Conservation (phyloP, 2,113 vertebrate genomes). For the Apaloderma vittatum region DNA sequence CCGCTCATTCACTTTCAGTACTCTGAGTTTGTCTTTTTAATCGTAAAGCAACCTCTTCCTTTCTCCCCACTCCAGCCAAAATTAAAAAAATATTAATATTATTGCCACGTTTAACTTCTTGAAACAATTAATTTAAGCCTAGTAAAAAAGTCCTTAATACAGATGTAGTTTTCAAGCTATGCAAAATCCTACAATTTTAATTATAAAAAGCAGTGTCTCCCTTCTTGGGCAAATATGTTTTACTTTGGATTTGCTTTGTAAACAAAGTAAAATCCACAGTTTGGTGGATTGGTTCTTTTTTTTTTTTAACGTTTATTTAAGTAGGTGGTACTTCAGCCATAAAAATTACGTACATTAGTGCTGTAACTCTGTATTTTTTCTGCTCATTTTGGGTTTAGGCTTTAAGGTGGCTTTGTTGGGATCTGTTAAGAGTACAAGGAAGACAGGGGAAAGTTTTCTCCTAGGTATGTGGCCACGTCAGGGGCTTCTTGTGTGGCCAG, state of each 20-base stretch:
- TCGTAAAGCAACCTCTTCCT: not conserved
- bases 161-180: not conserved
- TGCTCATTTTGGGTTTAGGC: not conserved
- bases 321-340: not conserved
- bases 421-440: not conserved
- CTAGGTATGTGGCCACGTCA: fast-evolving
- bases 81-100: not conserved
- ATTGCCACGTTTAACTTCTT: not conserved
- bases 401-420: not conserved
- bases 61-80: not conserved
- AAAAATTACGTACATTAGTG: not conserved
- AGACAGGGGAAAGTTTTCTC: not conserved
- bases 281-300: not conserved
- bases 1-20: not conserved
- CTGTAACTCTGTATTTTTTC: not conserved
- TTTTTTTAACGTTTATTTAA: not conserved
- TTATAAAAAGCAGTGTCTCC: not conserved
- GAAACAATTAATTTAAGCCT: not conserved
- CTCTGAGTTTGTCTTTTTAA: not conserved
- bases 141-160: not conserved
- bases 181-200: not conserved
- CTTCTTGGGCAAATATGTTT: not conserved
- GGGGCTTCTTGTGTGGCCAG: not conserved
- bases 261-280: not conserved
- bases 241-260: not conserved